phyloP scores from a whole-genome alignment of 2,797 vertebrate genomes.

The Manis crassicaudata region DNA sequence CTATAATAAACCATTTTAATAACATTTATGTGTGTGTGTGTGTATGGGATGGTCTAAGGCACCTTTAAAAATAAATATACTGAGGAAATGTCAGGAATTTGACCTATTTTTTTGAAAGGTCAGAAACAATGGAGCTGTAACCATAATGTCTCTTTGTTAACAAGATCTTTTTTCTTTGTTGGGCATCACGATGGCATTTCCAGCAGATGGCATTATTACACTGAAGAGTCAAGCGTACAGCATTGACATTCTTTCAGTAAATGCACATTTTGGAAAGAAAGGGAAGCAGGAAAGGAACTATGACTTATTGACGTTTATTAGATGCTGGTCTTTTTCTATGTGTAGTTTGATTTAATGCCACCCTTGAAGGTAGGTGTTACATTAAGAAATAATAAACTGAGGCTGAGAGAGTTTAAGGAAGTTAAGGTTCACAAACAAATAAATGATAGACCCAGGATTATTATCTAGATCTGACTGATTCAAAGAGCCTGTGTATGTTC shows the following conservation, averaged over 20 bases:
- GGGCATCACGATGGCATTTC: conserved; percentile 24
- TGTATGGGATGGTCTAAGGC: neutral
- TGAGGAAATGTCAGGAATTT: neutral
- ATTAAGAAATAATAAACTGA: conserved; percentile 20
- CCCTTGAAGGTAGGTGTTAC: neutral
- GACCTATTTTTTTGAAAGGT: neutral
- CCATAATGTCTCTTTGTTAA: neutral
- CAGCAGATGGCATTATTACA: conserved; percentile 62
- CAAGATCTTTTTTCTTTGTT: neutral
- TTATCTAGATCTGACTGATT: neutral
- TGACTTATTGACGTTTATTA: neutral
- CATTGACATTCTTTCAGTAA: neutral
- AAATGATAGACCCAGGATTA: neutral
- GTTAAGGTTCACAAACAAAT: neutral
- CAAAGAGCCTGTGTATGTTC: neutral
- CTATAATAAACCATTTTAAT: neutral
- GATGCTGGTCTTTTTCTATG: neutral
- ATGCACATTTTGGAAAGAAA: conserved; percentile 19
- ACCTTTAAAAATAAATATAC: neutral
- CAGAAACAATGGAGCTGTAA: neutral
- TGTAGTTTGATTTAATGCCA: neutral
- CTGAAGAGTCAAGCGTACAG: neutral
- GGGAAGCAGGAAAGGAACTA: neutral
- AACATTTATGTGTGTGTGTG: neutral
- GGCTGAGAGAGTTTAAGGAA: conserved; percentile 11